Base-by-base conservation (phyloP, 1,140 invertebrate species). In the Hydropsyche tenuis region DNA sequence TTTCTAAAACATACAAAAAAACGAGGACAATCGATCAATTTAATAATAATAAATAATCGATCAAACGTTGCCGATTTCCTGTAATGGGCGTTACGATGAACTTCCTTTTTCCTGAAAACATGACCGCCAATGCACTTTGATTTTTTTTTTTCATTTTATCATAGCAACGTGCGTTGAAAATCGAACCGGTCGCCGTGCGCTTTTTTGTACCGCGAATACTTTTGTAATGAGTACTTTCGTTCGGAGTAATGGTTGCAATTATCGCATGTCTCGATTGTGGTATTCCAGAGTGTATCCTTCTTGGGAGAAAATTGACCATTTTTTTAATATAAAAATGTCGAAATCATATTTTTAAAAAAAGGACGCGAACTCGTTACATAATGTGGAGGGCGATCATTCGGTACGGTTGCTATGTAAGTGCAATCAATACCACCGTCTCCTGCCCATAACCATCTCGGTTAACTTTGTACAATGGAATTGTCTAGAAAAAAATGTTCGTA, bases 311-410 rank as follows among this genome's bases (percentile, higher is more conserved):
- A 12, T 46, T 43, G 42, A 43, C 5, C 6, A 5, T 43, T 43
- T 5, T 43, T 14, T 7, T 43, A 43, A 43, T 43, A 5, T 43
- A 43, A 43, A 43, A 43, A 43, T 7, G 42, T 43, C 6, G 5
- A 7, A 43, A 43, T 43, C 42, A 16, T 46, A n/a, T 46, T 46
- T 12, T 3, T 2, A 48, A 30, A 27, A 64, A 30, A 20, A 12
- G 45, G 62, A 42, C n/a, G 16, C 14, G 18, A 53, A 53, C 9
- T 20, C 20, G 48, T 53, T 53, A 53, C 20, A 53, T 53, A 53
- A 53, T 53, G 18, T 6, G 48, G 30, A 37, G 45, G 14, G 45
- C 11, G 45, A 46, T 46, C 45, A 46, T 2, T 46, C 12, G 12
- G 5, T 5, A 16, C 45, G 45, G 45, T 46, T 46, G 45, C 45